Evolutionary conservation across 1,140 invertebrate species (phyloP).

Genomic region (Helicoverpa armigera): DNA sequence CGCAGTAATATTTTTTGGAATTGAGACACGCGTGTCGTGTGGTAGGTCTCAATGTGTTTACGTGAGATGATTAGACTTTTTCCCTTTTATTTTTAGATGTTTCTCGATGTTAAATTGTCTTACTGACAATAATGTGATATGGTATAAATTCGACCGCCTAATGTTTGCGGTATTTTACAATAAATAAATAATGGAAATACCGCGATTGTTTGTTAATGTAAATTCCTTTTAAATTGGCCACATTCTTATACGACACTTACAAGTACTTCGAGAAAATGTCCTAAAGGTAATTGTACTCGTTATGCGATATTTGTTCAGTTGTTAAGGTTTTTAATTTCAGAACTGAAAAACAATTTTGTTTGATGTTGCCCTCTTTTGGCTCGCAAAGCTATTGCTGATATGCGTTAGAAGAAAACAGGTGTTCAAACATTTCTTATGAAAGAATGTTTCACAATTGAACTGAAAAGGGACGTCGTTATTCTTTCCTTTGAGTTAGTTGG

Average conservation of each 20-base stretch:
- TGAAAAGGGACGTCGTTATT: slow-evolving; percentile 9
- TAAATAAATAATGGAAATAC: no score
- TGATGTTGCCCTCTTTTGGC: slow-evolving; percentile 63
- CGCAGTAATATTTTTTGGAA: slow-evolving; percentile 42
- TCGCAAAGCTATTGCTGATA: slow-evolving; percentile 62
- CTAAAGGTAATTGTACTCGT: slow-evolving; percentile 31
- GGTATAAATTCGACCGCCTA: not conserved
- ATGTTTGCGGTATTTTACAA: no score
- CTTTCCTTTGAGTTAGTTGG: no score
- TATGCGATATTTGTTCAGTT: slow-evolving; percentile 50
- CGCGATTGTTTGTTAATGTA: not conserved
- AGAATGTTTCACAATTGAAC: slow-evolving; percentile 43
- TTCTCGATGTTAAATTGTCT: not conserved
- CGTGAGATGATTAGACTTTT: not conserved
- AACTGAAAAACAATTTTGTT: slow-evolving; percentile 52
- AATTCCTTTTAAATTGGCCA: not conserved
- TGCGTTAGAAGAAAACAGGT: slow-evolving; percentile 65
- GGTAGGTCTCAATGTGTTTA: not conserved
- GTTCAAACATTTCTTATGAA: slow-evolving; percentile 60
- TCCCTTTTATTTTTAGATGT: not conserved
- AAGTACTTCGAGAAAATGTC: slow-evolving; percentile 20
- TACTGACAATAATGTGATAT: no score
- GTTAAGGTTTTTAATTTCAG: slow-evolving; percentile 45
- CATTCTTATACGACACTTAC: not conserved
- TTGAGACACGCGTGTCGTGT: slow-evolving; percentile 32